These are phyloP conservation scores for Atopsyche davidsoni DNA, from an alignment of 1,140 invertebrate genomes.

Conservation along the genomic window DNA sequence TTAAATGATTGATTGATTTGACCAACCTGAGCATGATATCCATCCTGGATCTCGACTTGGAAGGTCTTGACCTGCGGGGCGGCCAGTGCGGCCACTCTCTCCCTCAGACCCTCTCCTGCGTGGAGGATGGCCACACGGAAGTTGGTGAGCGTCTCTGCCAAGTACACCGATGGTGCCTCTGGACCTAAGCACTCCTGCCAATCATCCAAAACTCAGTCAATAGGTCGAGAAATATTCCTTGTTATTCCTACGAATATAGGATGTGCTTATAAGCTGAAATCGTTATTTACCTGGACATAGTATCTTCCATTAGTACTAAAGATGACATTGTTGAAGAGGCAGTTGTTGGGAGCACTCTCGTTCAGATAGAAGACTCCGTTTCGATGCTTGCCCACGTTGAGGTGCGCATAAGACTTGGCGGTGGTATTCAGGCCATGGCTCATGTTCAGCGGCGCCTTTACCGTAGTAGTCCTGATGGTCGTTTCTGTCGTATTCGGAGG, in stretches of 20 bases:
- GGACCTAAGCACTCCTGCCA: constrained; percentile 68
- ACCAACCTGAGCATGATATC: constrained; percentile 43
- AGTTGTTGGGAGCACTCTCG: constrained; percentile 49
- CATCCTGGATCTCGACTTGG: constrained; percentile 50
- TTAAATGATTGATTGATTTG: no score
- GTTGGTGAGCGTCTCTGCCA: constrained; percentile 52
- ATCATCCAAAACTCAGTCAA: constrained; percentile 31
- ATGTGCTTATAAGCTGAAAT: no score
- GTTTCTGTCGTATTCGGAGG: constrained; percentile 13
- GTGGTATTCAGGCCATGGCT: constrained; percentile 13
- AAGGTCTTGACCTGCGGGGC: constrained; percentile 55
- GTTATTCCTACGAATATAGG: not conserved
- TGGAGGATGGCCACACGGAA: constrained; percentile 53
- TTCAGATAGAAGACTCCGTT: constrained; percentile 33
- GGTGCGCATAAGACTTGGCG: constrained; percentile 22
- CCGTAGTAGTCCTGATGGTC: not conserved
- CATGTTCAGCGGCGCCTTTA: constrained; percentile 6
- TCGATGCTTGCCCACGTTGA: constrained; percentile 21
- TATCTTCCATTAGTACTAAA: constrained; percentile 58
- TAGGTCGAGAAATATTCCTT: not conserved
- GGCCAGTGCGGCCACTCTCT: constrained; percentile 47
- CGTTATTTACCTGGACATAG: constrained; percentile 46
- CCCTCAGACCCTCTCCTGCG: constrained; percentile 46
- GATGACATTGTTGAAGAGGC: constrained; percentile 57
- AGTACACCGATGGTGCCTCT: constrained; percentile 56